A percentile compares a stretch with the other conserved stretches of the same genome.
Conservation (phyloP, 2,797 vertebrate species). For the Mallotus villosus region DNA sequence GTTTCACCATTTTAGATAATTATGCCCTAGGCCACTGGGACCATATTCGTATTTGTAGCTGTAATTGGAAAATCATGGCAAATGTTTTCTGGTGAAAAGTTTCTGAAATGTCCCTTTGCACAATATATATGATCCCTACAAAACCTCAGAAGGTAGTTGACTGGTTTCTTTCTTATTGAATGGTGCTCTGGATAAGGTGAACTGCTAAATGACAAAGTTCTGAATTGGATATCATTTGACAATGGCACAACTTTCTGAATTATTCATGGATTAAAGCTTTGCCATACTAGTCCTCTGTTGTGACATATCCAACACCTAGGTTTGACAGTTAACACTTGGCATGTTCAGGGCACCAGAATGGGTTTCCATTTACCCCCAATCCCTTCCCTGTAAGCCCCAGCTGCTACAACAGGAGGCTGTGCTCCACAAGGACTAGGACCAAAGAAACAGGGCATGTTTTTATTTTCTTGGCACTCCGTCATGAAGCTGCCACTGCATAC, state of each 20-base stretch:
- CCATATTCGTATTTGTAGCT: too few relatives aligned
- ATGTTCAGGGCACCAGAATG: slow-evolving; percentile 53
- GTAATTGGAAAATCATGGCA: too few relatives aligned
- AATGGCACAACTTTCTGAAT: background rate
- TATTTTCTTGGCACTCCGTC: background rate
- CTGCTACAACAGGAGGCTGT: slow-evolving; percentile 9
- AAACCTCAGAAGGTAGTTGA: too few relatives aligned
- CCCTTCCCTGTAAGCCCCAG: slow-evolving; percentile 3
- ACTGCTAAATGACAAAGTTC: too few relatives aligned
- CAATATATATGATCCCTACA: too few relatives aligned
- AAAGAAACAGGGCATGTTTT: background rate
- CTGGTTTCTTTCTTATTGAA: too few relatives aligned
- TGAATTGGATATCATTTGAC: too few relatives aligned
- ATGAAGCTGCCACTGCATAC: slow-evolving; percentile 15
- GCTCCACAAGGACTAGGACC: background rate
- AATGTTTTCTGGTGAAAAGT: too few relatives aligned
- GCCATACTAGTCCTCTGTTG: slow-evolving; percentile 26
- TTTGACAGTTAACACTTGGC: slow-evolving; percentile 28
- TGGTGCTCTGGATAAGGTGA: too few relatives aligned
- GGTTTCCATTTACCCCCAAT: slow-evolving; percentile 67
- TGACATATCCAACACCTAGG: slow-evolving; percentile 10
- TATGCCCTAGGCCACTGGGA: too few relatives aligned
- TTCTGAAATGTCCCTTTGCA: too few relatives aligned
- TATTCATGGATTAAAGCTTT: slow-evolving; percentile 2
- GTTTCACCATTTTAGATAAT: too few relatives aligned